Base-by-base conservation (phyloP, 2,888 invertebrate species). In the Drosophila formosana region DNA sequence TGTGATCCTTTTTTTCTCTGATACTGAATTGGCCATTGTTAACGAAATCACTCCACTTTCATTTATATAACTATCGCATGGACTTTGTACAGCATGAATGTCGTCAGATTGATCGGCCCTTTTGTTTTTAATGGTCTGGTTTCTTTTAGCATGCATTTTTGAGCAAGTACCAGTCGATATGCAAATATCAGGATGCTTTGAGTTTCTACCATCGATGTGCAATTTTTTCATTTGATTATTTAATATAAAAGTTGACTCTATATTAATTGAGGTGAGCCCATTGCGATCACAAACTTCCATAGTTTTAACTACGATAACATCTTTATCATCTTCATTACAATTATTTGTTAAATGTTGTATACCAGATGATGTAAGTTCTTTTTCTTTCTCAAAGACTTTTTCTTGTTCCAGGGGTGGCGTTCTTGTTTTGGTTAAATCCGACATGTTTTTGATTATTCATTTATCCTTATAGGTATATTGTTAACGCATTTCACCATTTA, bases 241-340 rank as follows among this genome's bases (percentile, higher is more conserved):
- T 51, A 78, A 45, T 7, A 26, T 32, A 25, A 37, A 46, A 32
- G 41, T 46, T 55, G 75, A 49, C 0, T 9, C 47, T 18, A 11
- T 43, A 58, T 30, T 62, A 23, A 52, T 52, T 4, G 51, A 37
- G 7, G 60, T 32, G 32, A 66, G 47, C 28, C 26, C 52, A 46
- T 56, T 56, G 18, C 60, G 52, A 11, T 79, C 80, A 85, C 82
- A 85, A 79, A 78, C 78, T 68, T 74, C 72, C 56, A 66, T 63
- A 53, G 64, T 30, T 34, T 75, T 45, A 45, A 64, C 52, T 30
- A 76, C 39, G 49, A 74, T 56, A 68, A 61, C 73, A 45, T 75
- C 71, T n/a, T 49, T 65, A 11, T 68, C 77, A 45, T 74, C 75
- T 18, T 72, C 62, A 67, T 66, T 65, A 49, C 70, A 64, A 13